These are phyloP conservation scores for Telenomus remus DNA, from an alignment of 1,140 invertebrate genomes.

Conservation along the genomic window DNA sequence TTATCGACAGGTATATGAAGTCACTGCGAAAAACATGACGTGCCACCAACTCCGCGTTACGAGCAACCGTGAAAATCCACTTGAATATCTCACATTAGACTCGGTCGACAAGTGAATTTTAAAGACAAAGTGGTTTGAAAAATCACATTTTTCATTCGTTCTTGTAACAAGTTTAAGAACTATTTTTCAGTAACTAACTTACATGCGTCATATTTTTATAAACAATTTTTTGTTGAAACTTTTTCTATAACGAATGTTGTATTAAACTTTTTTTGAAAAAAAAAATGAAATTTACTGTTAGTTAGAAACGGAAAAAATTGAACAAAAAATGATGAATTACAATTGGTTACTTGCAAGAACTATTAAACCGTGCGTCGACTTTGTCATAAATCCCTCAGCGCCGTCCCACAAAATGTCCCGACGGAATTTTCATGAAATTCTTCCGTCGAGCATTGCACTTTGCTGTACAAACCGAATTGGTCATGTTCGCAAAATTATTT, in stretches of 20 bases:
- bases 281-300: no score
- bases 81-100: constrained; percentile 31
- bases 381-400: constrained; percentile 40
- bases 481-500: constrained; percentile 31
- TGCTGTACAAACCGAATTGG: constrained; percentile 27
- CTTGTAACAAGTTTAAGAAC: constrained; percentile 18
- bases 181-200: no score
- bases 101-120: constrained; percentile 3
- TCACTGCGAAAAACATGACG: constrained; percentile 42
- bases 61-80: constrained; percentile 36
- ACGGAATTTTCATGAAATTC: constrained; percentile 39
- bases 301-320: constrained; percentile 26
- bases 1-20: constrained; percentile 57
- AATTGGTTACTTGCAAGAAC: constrained; percentile 20
- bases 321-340: constrained; percentile 24
- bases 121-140: neutral
- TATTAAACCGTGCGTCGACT: constrained; percentile 12
- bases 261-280: no score
- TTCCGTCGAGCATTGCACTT: constrained; percentile 10
- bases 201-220: no score
- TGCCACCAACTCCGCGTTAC: constrained; percentile 9
- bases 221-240: no score
- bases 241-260: no score
- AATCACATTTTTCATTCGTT: neutral
- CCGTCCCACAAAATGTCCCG: constrained; percentile 7